These are phyloP conservation scores for Aporophyla nigra DNA, from an alignment of 2,888 invertebrate genomes.

Conservation along the genomic window DNA sequence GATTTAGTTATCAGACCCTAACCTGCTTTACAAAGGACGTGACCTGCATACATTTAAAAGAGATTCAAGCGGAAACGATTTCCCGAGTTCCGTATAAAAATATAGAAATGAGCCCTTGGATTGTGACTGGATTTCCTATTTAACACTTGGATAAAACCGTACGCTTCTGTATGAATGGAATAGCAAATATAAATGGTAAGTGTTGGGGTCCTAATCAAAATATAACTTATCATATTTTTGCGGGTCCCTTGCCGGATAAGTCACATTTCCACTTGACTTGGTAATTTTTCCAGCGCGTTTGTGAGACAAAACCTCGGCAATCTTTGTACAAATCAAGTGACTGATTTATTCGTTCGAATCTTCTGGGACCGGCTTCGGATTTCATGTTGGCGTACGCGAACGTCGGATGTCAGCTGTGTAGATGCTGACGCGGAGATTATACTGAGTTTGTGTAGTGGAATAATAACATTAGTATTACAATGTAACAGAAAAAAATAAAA, in stretches of 20 bases:
- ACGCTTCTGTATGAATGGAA: slow-evolving; percentile 32
- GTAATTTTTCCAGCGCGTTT: slow-evolving; percentile 51
- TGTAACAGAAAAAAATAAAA: slow-evolving; percentile 16
- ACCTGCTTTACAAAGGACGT: slow-evolving; percentile 79
- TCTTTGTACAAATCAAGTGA: slow-evolving; percentile 59
- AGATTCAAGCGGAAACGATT: slow-evolving; percentile 65
- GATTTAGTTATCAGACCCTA: slow-evolving; percentile 84
- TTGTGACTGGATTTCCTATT: slow-evolving; percentile 49
- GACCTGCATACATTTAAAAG: slow-evolving; percentile 80
- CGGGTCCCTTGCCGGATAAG: slow-evolving; percentile 35
- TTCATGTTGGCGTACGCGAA: slow-evolving; percentile 47
- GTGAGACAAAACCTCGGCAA: slow-evolving; percentile 50
- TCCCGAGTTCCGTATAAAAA: slow-evolving; percentile 52
- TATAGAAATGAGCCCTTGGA: slow-evolving; percentile 53
- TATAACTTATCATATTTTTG: slow-evolving; percentile 57
- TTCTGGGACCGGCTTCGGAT: slow-evolving; percentile 43
- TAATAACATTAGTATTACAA: slow-evolving; percentile 49
- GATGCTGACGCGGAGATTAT: slow-evolving; percentile 42
- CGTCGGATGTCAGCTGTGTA: slow-evolving; percentile 38
- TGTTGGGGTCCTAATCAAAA: slow-evolving; percentile 49
- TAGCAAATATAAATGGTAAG: slow-evolving; percentile 43
- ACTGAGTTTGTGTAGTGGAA: slow-evolving; percentile 31
- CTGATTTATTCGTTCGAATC: slow-evolving; percentile 61
- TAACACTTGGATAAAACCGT: slow-evolving; percentile 33
- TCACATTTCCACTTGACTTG: slow-evolving; percentile 52